phyloP scores from a whole-genome alignment of 2,888 invertebrate genomes.

The Teleogryllus oceanicus region DNA sequence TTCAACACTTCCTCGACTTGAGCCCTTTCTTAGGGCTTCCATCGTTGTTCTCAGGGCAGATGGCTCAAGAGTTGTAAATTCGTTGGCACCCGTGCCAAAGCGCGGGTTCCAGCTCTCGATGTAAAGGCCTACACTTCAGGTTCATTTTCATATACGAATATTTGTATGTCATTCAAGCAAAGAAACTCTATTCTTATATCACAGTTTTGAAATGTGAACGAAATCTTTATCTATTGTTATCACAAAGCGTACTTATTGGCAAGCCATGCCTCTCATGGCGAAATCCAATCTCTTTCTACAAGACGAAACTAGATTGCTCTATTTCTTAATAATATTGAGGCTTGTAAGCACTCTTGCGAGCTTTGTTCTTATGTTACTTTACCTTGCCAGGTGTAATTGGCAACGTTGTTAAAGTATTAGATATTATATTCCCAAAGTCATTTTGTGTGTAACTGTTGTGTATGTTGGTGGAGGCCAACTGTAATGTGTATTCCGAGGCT shows the following conservation, averaged over 20 bases:
- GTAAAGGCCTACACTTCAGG: not conserved
- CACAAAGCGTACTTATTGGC: not conserved
- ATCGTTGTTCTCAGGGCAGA: no score
- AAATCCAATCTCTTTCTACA: conserved; percentile 2
- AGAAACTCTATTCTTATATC: conserved; percentile 18
- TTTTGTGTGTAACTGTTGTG: not conserved
- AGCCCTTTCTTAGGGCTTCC: no score
- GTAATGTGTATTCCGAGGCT: no score
- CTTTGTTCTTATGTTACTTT: not conserved
- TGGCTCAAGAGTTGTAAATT: no score
- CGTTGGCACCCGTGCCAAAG: no score
- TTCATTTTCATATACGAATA: conserved; percentile 9
- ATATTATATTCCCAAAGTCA: not conserved
- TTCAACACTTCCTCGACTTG: no score
- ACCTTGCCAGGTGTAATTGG: not conserved
- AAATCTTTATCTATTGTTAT: not conserved
- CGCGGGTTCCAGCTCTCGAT: no score
- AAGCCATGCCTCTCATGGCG: not conserved
- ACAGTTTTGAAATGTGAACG: not conserved
- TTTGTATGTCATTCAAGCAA: not conserved
- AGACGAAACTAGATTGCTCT: conserved; percentile 1
- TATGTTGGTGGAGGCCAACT: not conserved
- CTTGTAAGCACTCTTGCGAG: not conserved
- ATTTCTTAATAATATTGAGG: not conserved
- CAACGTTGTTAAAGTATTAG: not conserved